A percentile compares a stretch with the other conserved stretches of the same genome.
phyloP scores from a whole-genome alignment of 2,888 invertebrate species.

The Netelia virgata region DNA sequence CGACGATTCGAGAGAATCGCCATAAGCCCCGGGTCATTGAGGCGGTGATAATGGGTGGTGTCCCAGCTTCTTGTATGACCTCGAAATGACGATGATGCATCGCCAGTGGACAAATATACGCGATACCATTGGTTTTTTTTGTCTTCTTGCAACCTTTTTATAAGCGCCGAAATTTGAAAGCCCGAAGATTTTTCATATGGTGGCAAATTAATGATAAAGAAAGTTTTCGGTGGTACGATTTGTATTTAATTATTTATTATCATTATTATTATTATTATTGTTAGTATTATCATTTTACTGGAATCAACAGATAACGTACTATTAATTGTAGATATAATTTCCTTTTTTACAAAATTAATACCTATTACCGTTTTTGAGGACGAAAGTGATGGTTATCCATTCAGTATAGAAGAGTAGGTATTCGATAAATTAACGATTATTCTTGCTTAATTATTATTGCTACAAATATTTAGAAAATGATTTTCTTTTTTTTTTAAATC shows the following conservation, averaged over 20 bases:
- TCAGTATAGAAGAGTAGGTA: too few relatives aligned
- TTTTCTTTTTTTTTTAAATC: too few relatives aligned
- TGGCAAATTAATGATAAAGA: background rate
- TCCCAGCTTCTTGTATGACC: background rate
- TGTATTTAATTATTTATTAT: background rate
- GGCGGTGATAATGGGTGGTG: constrained; percentile 28
- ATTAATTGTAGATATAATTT: too few relatives aligned
- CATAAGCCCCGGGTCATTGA: constrained; percentile 35
- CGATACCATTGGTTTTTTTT: background rate
- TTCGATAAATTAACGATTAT: too few relatives aligned
- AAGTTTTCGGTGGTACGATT: too few relatives aligned
- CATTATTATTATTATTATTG: background rate
- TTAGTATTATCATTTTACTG: background rate
- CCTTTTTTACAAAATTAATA: too few relatives aligned
- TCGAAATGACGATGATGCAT: background rate
- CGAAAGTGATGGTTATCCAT: too few relatives aligned
- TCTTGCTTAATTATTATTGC: too few relatives aligned
- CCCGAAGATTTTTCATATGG: background rate
- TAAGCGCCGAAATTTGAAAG: background rate
- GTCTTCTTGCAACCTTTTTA: background rate
- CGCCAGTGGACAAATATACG: background rate
- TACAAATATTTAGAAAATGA: too few relatives aligned
- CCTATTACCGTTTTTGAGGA: too few relatives aligned
- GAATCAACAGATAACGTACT: too few relatives aligned
- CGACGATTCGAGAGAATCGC: constrained; percentile 28